Conservation (phyloP, 1,140 invertebrate species). For the Venturia canescens region DNA sequence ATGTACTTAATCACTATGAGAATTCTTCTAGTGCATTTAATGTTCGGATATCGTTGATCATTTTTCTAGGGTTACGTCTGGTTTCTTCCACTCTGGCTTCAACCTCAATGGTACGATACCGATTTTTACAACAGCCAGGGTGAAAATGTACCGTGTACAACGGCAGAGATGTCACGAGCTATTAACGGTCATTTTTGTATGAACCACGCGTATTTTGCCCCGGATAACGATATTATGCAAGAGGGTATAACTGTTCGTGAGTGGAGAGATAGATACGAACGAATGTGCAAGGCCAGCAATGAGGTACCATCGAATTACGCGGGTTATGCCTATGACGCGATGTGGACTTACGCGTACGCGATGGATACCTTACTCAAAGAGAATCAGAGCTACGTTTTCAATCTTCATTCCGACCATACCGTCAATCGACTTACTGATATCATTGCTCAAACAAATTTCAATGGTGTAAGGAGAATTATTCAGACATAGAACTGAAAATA, state of each 20-base stretch:
- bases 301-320: constrained; percentile 80
- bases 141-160: constrained; percentile 80
- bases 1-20: too few species aligned
- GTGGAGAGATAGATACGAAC: constrained; percentile 78
- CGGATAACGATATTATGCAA: constrained; percentile 81
- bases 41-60: too few species aligned
- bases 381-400: constrained; percentile 69
- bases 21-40: too few species aligned
- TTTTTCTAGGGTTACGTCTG: constrained; percentile 85
- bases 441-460: constrained; percentile 82
- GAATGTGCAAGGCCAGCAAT: constrained; percentile 55
- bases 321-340: constrained; percentile 89
- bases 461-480: constrained; percentile 77
- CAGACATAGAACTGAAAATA: too few species aligned
- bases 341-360: constrained; percentile 89
- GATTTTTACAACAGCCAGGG: constrained; percentile 78
- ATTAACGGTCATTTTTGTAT: constrained; percentile 87
- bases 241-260: constrained; percentile 80
- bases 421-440: constrained; percentile 77
- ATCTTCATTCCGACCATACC: constrained; percentile 68
- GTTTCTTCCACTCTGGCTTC: constrained; percentile 89
- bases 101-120: constrained; percentile 82
- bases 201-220: constrained; percentile 83
- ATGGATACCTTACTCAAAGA: constrained; percentile 81
- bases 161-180: constrained; percentile 82